These are phyloP conservation scores for Elysia crispata DNA, from an alignment of 2,888 invertebrate species.

Conservation along the genomic window DNA sequence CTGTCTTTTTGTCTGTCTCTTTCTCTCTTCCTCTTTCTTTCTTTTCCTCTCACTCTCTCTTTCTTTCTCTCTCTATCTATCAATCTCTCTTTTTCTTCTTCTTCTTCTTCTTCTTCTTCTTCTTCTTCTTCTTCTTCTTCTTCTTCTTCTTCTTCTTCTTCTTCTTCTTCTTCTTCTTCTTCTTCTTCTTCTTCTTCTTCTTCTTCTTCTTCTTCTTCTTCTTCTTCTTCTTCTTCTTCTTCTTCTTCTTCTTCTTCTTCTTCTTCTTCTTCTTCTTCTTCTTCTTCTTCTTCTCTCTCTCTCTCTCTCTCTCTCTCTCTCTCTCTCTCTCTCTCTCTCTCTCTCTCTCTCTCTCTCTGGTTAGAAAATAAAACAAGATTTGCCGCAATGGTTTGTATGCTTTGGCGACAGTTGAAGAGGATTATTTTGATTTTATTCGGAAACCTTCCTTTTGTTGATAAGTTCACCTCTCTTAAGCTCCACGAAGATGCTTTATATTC, in stretches of 20 bases:
- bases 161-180: background rate
- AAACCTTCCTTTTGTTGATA: too few species aligned
- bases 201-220: slow-evolving; percentile 17
- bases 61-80: too few species aligned
- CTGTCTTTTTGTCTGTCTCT: too few species aligned
- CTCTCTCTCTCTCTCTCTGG: too few species aligned
- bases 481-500: too few species aligned
- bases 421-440: too few species aligned
- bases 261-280: background rate
- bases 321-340: background rate
- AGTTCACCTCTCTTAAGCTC: too few species aligned
- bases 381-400: too few species aligned
- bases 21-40: background rate
- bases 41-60: background rate
- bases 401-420: too few species aligned
- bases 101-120: slow-evolving; percentile 10
- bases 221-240: background rate
- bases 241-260: background rate
- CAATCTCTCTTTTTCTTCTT: slow-evolving; percentile 1
- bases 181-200: background rate
- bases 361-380: too few species aligned
- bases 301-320: background rate
- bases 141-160: background rate
- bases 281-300: slow-evolving; percentile 17
- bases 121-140: slow-evolving; percentile 12